Conservation (phyloP, 1,140 invertebrate species). For the Papilio glaucus region DNA sequence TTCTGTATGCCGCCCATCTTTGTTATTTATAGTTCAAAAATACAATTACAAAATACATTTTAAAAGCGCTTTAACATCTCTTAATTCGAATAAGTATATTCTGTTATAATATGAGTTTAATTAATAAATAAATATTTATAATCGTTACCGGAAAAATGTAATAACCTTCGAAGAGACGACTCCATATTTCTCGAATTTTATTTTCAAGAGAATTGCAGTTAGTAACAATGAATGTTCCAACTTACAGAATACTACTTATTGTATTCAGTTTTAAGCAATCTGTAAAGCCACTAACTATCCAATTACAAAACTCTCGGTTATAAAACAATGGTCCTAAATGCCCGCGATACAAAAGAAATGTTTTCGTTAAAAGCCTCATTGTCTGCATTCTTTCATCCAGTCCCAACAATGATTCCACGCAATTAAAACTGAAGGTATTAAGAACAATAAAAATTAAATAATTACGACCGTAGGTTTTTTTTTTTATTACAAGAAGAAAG, state of each 20-base stretch:
- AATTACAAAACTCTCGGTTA: conserved; percentile 21
- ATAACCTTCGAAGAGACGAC: too few species aligned
- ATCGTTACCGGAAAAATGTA: too few species aligned
- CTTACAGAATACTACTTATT: not conserved
- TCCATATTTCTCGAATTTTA: not conserved
- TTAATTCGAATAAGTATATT: too few species aligned
- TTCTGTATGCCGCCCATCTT: too few species aligned
- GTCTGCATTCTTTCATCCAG: conserved; percentile 5
- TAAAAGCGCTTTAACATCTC: too few species aligned
- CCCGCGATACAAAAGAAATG: conserved; percentile 17
- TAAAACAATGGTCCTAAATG: conserved; percentile 21
- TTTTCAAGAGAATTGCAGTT: not conserved
- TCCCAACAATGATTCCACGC: conserved; percentile 11
- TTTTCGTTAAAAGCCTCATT: conserved; percentile 21
- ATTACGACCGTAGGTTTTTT: not conserved
- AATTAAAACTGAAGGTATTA: conserved; percentile 1
- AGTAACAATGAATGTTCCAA: not conserved
- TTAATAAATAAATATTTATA: too few species aligned
- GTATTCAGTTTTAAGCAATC: conserved; percentile 20
- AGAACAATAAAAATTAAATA: not conserved
- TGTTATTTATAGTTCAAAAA: too few species aligned
- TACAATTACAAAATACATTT: too few species aligned
- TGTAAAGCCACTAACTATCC: conserved; percentile 17
- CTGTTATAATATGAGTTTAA: too few species aligned
- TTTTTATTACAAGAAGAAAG: not conserved